A percentile compares a stretch with the other conserved stretches of the same genome.
Conservation (phyloP, 2,797 vertebrate genomes). For the Odontamblyopus rebecca region DNA sequence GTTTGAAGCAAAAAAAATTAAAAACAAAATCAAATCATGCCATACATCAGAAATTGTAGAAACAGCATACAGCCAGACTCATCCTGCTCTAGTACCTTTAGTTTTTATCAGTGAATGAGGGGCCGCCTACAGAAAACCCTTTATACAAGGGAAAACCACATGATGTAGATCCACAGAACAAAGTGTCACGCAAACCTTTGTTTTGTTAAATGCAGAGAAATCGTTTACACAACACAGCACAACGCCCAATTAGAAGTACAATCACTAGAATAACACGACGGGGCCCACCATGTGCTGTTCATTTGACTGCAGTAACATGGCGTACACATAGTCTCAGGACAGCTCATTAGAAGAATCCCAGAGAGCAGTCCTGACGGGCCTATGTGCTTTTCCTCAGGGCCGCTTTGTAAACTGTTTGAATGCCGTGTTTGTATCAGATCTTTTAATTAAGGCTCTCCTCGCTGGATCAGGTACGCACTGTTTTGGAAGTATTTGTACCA, state of each 20-base stretch:
- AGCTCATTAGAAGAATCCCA: slow-evolving; percentile 25
- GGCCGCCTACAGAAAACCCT: too few species aligned
- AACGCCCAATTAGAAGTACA: not conserved
- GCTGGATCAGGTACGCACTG: not conserved
- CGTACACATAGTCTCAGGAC: slow-evolving; percentile 11
- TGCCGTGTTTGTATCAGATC: slow-evolving; percentile 7
- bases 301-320: slow-evolving; percentile 5
- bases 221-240: not conserved
- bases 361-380: slow-evolving; percentile 14
- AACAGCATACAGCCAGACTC: too few species aligned
- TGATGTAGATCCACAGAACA: too few species aligned
- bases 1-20: too few species aligned
- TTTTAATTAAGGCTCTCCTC: slow-evolving; percentile 29
- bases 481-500: not conserved
- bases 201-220: not conserved
- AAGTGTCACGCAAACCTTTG: not conserved
- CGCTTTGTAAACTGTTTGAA: slow-evolving; percentile 6
- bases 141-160: too few species aligned
- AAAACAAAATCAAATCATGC: too few species aligned
- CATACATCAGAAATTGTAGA: too few species aligned
- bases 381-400: slow-evolving; percentile 10
- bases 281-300: not conserved
- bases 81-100: too few species aligned
- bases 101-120: too few species aligned
- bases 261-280: not conserved